Base-by-base conservation (phyloP, 2,888 invertebrate species). In the Orthonevra nobilis region DNA sequence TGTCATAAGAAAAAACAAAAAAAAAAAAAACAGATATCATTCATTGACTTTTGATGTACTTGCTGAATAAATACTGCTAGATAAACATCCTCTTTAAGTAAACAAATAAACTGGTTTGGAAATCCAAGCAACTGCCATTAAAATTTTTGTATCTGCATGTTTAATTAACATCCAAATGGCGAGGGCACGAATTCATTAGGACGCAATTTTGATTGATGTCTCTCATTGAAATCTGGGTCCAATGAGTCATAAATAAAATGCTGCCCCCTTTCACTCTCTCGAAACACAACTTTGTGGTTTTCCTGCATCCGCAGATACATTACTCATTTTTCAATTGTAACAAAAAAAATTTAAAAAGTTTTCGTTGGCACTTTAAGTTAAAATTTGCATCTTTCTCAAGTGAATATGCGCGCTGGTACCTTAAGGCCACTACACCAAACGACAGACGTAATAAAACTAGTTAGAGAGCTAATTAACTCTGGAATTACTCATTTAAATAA, bases 381-480 rank as follows among this genome's bases (percentile, higher is more conserved):
- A 50, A 69, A 58, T 58, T 26, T 69, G 23, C 32, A 14, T 12
- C 15, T 38, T 15, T 48, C 34, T 20, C 20, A 23, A 7, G 15
- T 9, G 58, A 68, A 40, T 68, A 40, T 40, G 14, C 20, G 20
- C 7, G 7, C 17, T 44, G 44, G 56, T 58, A 38, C 48, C 14
- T 38, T n/a, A n/a, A n/a, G n/a, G n/a, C n/a, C n/a, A n/a, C n/a
- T n/a, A n/a, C n/a, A n/a, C n/a, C n/a, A n/a, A n/a, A n/a, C n/a
- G n/a, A n/a, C n/a, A n/a, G n/a, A n/a, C n/a, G 56, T 28, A 44
- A 50, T 69, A 52, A 64, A 60, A 42, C 44, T 77, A 64, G 58
- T 40, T 54, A 44, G 14, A 70, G 58, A 38, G 64, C 64, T 72
- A 60, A 77, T 70, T 70, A 77, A 72, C 58, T 38, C 17, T 52